Percentiles rank a stretch among this genome's conserved stretches.
These are phyloP conservation scores for Lepidochitona cinerea DNA, from an alignment of 2,888 invertebrate genomes.

Conservation along the genomic window DNA sequence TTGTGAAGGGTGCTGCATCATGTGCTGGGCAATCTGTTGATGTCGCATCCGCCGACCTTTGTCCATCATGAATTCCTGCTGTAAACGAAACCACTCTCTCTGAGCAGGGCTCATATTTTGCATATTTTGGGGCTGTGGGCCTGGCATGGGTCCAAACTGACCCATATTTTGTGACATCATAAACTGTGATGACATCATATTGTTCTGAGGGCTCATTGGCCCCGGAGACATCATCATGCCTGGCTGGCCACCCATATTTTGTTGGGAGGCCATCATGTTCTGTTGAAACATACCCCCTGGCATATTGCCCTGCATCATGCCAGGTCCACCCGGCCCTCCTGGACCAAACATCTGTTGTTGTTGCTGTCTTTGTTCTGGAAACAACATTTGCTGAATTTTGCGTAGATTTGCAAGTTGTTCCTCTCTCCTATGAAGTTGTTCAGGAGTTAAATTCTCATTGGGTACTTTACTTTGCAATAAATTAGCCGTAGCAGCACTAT, in stretches of 20 bases:
- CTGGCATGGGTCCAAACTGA: constrained; percentile 40
- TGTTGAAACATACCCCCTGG: constrained; percentile 48
- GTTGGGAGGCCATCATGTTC: constrained; percentile 45
- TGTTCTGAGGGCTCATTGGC: constrained; percentile 10
- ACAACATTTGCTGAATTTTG: constrained; percentile 93
- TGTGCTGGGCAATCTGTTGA: constrained; percentile 54
- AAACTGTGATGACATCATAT: constrained; percentile 42
- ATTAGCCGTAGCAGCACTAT: constrained; percentile 34
- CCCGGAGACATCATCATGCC: constrained; percentile 38
- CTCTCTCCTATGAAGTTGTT: constrained; percentile 94
- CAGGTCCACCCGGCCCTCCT: constrained; percentile 39
- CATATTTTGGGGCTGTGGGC: constrained; percentile 54
- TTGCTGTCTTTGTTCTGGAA: constrained; percentile 78
- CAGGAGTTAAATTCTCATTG: constrained; percentile 92
- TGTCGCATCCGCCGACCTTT: constrained; percentile 43
- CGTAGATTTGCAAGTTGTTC: constrained; percentile 91
- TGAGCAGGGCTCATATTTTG: constrained; percentile 74
- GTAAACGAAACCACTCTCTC: constrained; percentile 92
- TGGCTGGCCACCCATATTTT: constrained; percentile 44
- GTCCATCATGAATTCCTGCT: constrained; percentile 78
- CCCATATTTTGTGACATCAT: constrained; percentile 52
- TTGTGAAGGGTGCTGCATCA: constrained; percentile 39
- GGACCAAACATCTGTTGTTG: constrained; percentile 37
- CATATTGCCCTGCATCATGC: constrained; percentile 51
- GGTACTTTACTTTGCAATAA: constrained; percentile 66